Conservation (phyloP, 2,113 vertebrate species). For the Perognathus longimembris region DNA sequence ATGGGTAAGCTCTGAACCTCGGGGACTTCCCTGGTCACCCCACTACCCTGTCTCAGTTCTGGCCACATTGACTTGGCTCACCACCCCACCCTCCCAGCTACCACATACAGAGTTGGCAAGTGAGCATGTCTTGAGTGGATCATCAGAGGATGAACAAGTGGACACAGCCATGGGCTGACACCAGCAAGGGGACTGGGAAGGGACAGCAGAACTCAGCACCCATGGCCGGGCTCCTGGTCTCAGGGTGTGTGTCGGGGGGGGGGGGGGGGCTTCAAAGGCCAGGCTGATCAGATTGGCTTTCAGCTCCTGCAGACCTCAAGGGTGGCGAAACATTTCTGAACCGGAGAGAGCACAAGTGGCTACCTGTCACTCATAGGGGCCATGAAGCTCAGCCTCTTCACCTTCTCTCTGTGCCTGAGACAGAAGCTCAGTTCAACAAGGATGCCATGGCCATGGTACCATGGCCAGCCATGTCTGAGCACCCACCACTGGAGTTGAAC, state of each 20-base stretch:
- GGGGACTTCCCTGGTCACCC: too few species aligned
- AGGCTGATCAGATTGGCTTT: slow-evolving; percentile 74
- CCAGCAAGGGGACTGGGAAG: neutral
- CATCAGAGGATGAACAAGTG: neutral
- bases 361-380: neutral
- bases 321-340: slow-evolving; percentile 74
- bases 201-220: slow-evolving; percentile 82
- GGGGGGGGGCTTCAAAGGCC: slow-evolving; percentile 82
- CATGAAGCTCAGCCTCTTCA: fast-evolving
- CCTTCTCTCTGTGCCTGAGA: neutral
- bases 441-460: fast-evolving
- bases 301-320: slow-evolving; percentile 79
- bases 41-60: too few species aligned
- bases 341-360: slow-evolving; percentile 25
- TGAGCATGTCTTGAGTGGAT: neutral
- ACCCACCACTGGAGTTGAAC: neutral
- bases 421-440: neutral
- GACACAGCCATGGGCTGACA: neutral
- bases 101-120: fast-evolving
- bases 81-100: neutral
- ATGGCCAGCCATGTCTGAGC: too few species aligned
- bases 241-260: slow-evolving; percentile 78
- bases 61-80: fast-evolving
- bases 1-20: too few species aligned
- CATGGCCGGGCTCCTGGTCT: slow-evolving; percentile 79